Percentiles rank a stretch among this genome's conserved stretches.
Conservation (phyloP, 2,888 invertebrate genomes). For the Philonicus albiceps region DNA sequence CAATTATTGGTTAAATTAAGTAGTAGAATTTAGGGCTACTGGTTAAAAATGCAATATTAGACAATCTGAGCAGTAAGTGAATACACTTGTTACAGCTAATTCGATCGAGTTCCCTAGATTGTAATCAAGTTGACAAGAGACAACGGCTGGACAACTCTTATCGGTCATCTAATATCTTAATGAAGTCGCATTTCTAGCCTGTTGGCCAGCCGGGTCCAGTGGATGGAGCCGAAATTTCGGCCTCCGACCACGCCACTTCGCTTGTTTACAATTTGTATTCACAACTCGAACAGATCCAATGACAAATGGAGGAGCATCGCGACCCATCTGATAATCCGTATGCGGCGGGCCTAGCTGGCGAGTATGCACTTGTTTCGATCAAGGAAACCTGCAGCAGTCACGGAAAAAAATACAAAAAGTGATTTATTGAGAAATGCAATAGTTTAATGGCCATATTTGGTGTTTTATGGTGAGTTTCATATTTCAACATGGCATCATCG, state of each 20-base stretch:
- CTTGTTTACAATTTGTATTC: constrained; percentile 42
- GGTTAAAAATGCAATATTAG: not conserved
- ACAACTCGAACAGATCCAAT: constrained; percentile 35
- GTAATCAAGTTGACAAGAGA: constrained; percentile 11
- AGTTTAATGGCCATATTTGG: constrained; percentile 48
- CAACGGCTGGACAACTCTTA: constrained; percentile 3
- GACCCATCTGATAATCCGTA: constrained; percentile 32
- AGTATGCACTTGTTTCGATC: constrained; percentile 36
- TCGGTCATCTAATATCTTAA: constrained; percentile 37
- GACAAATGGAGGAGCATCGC: constrained; percentile 38
- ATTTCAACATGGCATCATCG: constrained; percentile 44
- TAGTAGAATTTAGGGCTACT: too few relatives aligned
- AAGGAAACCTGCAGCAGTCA: constrained; percentile 30
- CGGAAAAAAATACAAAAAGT: constrained; percentile 38
- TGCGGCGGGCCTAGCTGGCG: not conserved
- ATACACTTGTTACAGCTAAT: not conserved
- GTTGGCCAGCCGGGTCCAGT: not conserved
- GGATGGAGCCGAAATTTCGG: constrained; percentile 7
- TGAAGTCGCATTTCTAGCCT: constrained; percentile 2
- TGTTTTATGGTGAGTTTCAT: constrained; percentile 47
- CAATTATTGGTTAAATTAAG: too few relatives aligned
- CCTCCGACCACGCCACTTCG: not conserved
- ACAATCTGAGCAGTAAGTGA: not conserved
- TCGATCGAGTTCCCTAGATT: not conserved
- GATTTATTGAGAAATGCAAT: constrained; percentile 49